Percentiles rank a stretch among this genome's conserved stretches.
phyloP scores from a whole-genome alignment of 2,888 invertebrate species.

The Melieria crassipennis region DNA sequence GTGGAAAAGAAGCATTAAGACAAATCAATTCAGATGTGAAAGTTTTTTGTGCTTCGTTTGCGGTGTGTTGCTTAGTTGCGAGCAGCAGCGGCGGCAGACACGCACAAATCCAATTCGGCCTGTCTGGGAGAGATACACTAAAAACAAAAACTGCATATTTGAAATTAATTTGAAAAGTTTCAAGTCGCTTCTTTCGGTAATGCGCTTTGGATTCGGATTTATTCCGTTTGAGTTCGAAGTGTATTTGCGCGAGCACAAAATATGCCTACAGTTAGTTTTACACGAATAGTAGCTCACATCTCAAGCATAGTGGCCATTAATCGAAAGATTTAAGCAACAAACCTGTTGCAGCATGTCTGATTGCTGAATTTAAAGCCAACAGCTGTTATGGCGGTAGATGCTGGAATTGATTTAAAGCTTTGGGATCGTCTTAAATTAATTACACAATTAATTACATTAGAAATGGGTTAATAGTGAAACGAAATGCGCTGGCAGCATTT shows the following conservation, averaged over 20 bases:
- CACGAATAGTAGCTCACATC: too few species aligned
- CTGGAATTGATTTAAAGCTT: too few species aligned
- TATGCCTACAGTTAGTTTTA: background rate
- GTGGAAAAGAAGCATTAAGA: background rate
- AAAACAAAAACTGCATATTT: too few species aligned
- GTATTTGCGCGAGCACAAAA: background rate
- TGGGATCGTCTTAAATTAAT: too few species aligned
- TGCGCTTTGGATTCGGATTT: too few species aligned
- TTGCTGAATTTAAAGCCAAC: background rate
- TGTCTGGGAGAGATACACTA: too few species aligned
- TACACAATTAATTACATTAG: too few species aligned
- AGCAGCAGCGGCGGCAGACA: background rate
- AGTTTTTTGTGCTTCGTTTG: conserved; percentile 1
- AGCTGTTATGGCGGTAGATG: too few species aligned
- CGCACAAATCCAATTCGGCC: conserved; percentile 6
- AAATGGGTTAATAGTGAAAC: too few species aligned
- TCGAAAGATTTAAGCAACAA: conserved; percentile 1
- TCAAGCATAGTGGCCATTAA: background rate
- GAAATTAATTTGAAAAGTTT: too few species aligned
- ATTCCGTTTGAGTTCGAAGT: background rate
- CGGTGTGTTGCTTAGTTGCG: background rate
- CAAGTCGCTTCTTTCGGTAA: too few species aligned
- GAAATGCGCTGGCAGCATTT: too few species aligned
- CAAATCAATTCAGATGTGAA: conserved; percentile 12
- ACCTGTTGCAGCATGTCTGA: conserved; percentile 1